Evolutionary conservation across 2,113 vertebrate species (phyloP).

Genomic region (Coregonus clupeaformis): DNA sequence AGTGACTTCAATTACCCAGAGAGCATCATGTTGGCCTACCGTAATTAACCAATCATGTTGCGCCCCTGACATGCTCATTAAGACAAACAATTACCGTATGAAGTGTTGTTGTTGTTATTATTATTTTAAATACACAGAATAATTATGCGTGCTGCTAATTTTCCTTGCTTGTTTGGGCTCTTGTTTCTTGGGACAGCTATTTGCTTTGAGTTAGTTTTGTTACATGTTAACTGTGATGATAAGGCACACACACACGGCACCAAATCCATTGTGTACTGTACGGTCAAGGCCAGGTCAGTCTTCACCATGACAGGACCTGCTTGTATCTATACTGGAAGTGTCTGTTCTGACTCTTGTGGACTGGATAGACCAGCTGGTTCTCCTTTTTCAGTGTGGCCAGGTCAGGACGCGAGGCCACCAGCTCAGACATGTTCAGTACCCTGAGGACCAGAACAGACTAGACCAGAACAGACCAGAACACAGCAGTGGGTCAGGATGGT

Average conservation of each 20-base stretch:
- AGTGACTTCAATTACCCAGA: constrained; percentile 34
- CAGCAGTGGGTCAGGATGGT: constrained; percentile 47
- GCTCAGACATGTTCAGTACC: constrained; percentile 91
- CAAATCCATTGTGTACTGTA: neutral
- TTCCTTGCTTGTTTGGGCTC: constrained; percentile 3
- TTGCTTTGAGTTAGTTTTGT: no score
- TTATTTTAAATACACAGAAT: constrained; percentile 17
- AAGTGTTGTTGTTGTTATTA: constrained; percentile 18
- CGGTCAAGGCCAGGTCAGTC: no score
- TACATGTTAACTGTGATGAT: neutral
- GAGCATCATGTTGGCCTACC: constrained; percentile 35
- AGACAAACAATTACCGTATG: constrained; percentile 28
- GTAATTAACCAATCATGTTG: constrained; percentile 48
- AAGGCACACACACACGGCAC: neutral
- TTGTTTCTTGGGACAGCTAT: neutral
- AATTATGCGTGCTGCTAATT: constrained; percentile 24
- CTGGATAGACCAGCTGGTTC: constrained; percentile 93
- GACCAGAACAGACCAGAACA: constrained; percentile 54
- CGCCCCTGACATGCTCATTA: constrained; percentile 28
- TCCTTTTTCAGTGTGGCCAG: constrained; percentile 87
- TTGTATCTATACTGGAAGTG: constrained; percentile 98
- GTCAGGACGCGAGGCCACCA: constrained; percentile 87
- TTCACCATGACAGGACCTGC: constrained; percentile 81
- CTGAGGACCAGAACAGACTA: constrained; percentile 64
- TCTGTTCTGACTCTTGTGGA: constrained; percentile 86